Evolutionary conservation across 2,113 vertebrate genomes (phyloP).

Genomic region (Alethe diademata): DNA sequence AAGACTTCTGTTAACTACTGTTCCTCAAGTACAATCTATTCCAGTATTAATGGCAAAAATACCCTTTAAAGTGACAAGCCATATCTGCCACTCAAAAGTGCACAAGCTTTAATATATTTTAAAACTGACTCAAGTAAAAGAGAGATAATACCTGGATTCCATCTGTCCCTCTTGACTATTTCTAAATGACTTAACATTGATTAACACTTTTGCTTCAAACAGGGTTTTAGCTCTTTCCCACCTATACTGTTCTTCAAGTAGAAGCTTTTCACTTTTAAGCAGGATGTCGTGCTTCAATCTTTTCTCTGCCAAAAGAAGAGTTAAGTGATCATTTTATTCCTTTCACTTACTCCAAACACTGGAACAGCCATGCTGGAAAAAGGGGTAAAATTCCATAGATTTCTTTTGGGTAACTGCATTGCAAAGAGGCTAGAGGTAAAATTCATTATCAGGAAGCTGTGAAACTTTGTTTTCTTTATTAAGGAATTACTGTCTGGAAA

Average conservation of each 20-base stretch:
- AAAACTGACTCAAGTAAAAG: background rate
- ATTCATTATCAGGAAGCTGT: background rate
- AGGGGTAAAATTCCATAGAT: background rate
- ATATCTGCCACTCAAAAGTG: conserved; percentile 54
- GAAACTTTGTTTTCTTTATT: background rate
- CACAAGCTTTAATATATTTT: background rate
- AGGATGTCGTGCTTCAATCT: background rate
- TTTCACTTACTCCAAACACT: background rate
- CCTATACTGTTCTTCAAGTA: background rate
- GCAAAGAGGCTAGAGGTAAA: background rate
- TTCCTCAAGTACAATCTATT: conserved; percentile 42
- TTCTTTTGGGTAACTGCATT: background rate
- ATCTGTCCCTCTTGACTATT: conserved; percentile 15
- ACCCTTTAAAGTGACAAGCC: conserved; percentile 55
- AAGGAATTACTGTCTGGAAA: background rate
- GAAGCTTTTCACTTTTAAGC: background rate
- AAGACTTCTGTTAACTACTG: conserved; percentile 21
- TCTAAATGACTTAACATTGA: background rate
- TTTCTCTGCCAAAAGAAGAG: background rate
- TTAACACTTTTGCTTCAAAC: background rate
- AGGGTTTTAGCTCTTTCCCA: background rate
- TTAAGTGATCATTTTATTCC: background rate
- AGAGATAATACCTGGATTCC: background rate
- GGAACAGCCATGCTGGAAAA: background rate
- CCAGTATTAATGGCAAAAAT: conserved; percentile 62